Evolutionary conservation across 2,797 vertebrate genomes (phyloP), one percentile per base, ranked within the genome.

Genomic region (Fringilla coelebs): DNA sequence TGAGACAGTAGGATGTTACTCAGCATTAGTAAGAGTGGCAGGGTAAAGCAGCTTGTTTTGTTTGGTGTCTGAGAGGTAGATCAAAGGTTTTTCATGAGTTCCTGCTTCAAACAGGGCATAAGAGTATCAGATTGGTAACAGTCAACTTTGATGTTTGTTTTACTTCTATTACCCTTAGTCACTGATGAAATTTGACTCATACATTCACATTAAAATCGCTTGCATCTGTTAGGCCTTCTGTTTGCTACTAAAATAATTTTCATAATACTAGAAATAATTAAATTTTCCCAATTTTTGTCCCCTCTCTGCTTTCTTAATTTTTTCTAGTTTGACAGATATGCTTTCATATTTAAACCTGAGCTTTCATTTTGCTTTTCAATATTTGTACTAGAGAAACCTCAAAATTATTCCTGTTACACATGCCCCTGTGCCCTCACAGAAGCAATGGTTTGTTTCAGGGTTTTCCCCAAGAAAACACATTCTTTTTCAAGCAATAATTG

Each of bases 161-260:
- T 66, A 5, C 48, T 77, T 88, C 24, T 85, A 0, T 77, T 92
- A 21, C 20, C 10, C 18, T 55, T 71, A 46, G 31, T 81, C 26
- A n/a, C 57, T 68, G 24, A 18, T 52, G 19, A 61, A 63, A 85
- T 58, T 71, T 83, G 68, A 80, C 31, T 89, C 4, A 1, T 32
- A 28, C 3, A 5, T 61, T 62, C 31, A 24, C 14, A 3, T 58
- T 32, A 24, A 54, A 60, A 48, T 62, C 0, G 0, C 48, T 88
- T 6, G 5, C 38, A 32, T 96, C 85, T 95, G 55, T 63, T 94
- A 79, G 77, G 76, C 62, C 46, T 94, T 87, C 83, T 91, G 55
- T 95, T 96, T 92, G 52, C 88, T 92, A 78, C 71, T 63, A 36
- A 85, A 86, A 54, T 70, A 13, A 22, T 85, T 66, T 48, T 95